A percentile compares a stretch with the other conserved stretches of the same genome.
phyloP scores from a whole-genome alignment of 2,113 vertebrate species.

The Pantherophis guttatus region DNA sequence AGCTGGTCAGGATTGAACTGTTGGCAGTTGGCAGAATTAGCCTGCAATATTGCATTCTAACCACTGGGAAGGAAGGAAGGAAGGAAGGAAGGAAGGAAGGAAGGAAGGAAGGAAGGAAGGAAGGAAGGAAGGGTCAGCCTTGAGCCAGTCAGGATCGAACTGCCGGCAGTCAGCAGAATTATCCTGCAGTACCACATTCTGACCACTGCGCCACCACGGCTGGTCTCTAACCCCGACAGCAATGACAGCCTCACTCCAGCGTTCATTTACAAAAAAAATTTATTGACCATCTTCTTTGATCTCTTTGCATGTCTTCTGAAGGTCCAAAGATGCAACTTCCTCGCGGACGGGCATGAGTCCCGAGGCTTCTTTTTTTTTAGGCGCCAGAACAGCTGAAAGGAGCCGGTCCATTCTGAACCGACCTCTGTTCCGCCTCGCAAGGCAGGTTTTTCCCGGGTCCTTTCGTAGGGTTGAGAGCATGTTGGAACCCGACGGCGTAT shows the following conservation, averaged over 20 bases:
- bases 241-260: neutral
- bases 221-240: too few relatives aligned
- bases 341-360: neutral
- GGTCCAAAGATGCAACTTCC: neutral
- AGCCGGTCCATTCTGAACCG: neutral
- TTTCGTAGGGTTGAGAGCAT: neutral
- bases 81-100: too few relatives aligned
- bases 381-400: neutral
- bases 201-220: too few relatives aligned
- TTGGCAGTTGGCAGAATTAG: too few relatives aligned
- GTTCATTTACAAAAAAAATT: constrained; percentile 5
- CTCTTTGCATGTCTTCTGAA: neutral
- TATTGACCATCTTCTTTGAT: constrained; percentile 23
- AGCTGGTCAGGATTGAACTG: too few relatives aligned
- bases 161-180: too few relatives aligned
- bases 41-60: too few relatives aligned
- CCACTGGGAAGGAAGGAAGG: too few relatives aligned
- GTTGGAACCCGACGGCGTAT: constrained; percentile 5
- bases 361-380: neutral
- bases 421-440: neutral
- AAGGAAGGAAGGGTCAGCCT: neutral
- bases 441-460: neutral
- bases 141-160: too few relatives aligned
- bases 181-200: too few relatives aligned
- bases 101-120: neutral